Evolutionary conservation across 2,888 invertebrate species (phyloP), one percentile per base, ranked within the genome.

Genomic region (Caenorhabditis becei): DNA sequence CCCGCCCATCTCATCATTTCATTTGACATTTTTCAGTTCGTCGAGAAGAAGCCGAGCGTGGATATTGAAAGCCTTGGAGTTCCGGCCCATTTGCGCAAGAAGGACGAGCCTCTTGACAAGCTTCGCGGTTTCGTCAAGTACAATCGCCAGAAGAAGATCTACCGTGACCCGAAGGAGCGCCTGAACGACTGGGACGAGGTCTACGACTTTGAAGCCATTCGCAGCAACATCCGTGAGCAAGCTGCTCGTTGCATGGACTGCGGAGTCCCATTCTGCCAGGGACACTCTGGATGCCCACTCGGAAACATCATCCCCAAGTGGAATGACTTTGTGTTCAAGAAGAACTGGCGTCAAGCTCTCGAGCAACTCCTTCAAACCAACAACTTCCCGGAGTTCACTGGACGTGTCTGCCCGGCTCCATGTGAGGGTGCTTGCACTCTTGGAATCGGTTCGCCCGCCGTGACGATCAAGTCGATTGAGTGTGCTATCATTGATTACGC

Each of bases 301-400:
- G 97, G 97, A 37, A 99, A 99, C 92, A 96, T 99, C 87, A 97
- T 99, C 86, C 99, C 99, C 67, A 97, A 97, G 93, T 99, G 97
- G 97, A 99, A 99, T 92, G 96, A 97, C 91, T 94, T 99, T 23
- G 94, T 99, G n/a, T 98, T 95, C 93, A 92, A 92, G 88, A 93
- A 90, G 83, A 91, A 91, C 74, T 86, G 86, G 86, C 74, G 86
- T 26, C 86, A 86, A 92, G 99, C 99, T 20, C 93, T 98, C 7
- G 94, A 95, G 77, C 97, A 97, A 88, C 93, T 99, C 69, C 92
- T 97, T 87, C 98, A 99, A 93, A 99, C 99, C 0, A 99, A 99
- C 91, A 99, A 99, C 92, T 99, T 99, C 93, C 98, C 99, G 20
- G 91, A 91, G 80, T 91, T 91, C 80, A 91, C 91, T 32, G 97